Percentiles rank a stretch among this genome's conserved stretches.
These are phyloP conservation scores for Carcina quercana DNA, from an alignment of 2,888 invertebrate genomes.

Conservation along the genomic window DNA sequence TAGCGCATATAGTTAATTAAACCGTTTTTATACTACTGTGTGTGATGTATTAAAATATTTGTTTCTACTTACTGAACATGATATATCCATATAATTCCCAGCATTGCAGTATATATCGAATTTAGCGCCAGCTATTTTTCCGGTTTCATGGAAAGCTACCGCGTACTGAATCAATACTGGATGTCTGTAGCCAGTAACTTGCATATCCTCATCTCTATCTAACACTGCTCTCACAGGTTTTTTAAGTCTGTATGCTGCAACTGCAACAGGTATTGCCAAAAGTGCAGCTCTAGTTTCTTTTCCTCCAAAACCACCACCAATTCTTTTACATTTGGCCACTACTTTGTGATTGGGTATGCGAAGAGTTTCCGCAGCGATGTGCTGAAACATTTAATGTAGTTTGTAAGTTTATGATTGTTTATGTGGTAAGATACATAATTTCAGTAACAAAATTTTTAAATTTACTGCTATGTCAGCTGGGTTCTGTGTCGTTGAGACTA, in stretches of 20 bases:
- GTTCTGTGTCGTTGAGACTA: constrained; percentile 87
- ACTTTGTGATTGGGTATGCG: constrained; percentile 80
- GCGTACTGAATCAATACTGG: constrained; percentile 86
- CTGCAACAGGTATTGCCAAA: constrained; percentile 78
- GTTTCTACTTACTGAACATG: constrained; percentile 67
- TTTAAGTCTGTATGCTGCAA: constrained; percentile 82
- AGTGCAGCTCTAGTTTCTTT: constrained; percentile 82
- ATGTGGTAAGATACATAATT: constrained; percentile 15
- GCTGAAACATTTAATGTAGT: constrained; percentile 51
- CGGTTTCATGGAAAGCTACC: constrained; percentile 80
- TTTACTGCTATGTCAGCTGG: constrained; percentile 81
- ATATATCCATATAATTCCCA: constrained; percentile 83
- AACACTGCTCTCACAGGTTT: constrained; percentile 84
- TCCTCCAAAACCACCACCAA: constrained; percentile 93
- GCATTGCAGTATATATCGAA: constrained; percentile 81
- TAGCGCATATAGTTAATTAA: not conserved
- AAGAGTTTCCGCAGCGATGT: constrained; percentile 75
- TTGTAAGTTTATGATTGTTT: not conserved
- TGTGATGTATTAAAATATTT: not conserved
- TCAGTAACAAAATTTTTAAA: constrained; percentile 25
- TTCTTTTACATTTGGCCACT: constrained; percentile 80
- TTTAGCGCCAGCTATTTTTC: constrained; percentile 78
- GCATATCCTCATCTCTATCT: constrained; percentile 92
- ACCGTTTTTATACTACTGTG: not conserved
- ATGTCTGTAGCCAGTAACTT: constrained; percentile 85